Evolutionary conservation across 2,113 vertebrate genomes (phyloP).

Genomic region (Morphnarchus princeps): DNA sequence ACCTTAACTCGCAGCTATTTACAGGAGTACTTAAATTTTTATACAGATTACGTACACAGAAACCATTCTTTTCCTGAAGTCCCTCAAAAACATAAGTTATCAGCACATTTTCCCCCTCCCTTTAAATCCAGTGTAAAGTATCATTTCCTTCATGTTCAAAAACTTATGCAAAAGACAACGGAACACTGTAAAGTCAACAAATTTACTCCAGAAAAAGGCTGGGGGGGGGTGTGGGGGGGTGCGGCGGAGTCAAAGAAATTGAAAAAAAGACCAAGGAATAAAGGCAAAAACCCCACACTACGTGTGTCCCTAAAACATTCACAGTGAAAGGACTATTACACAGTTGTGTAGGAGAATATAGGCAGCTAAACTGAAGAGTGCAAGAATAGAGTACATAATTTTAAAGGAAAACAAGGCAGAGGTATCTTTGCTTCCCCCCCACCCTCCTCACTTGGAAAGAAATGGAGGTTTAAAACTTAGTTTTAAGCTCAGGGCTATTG

Average conservation of each 20-base stretch:
- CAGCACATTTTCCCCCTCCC: not conserved
- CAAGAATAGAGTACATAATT: not conserved
- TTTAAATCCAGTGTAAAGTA: not conserved
- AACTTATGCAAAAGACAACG: not conserved
- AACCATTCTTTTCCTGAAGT: not conserved
- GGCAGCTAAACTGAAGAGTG: not conserved
- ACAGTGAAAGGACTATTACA: not conserved
- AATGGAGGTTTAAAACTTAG: not conserved
- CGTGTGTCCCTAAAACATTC: not conserved
- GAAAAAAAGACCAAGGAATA: not conserved
- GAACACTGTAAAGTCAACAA: not conserved
- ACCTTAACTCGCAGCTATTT: not conserved
- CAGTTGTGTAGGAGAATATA: not conserved
- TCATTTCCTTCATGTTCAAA: not conserved
- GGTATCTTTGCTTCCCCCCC: not conserved
- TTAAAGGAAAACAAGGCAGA: not conserved
- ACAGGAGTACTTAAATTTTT: not conserved
- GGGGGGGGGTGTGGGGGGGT: rapidly evolving
- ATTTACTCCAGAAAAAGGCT: not conserved
- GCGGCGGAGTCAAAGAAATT: not conserved
- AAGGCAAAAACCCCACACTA: not conserved
- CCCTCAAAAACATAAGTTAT: not conserved
- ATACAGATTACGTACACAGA: not conserved
- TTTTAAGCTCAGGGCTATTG: not conserved
- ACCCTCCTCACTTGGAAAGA: not conserved